phyloP scores from a whole-genome alignment of 2,888 invertebrate genomes.

The Andrena fulva region DNA sequence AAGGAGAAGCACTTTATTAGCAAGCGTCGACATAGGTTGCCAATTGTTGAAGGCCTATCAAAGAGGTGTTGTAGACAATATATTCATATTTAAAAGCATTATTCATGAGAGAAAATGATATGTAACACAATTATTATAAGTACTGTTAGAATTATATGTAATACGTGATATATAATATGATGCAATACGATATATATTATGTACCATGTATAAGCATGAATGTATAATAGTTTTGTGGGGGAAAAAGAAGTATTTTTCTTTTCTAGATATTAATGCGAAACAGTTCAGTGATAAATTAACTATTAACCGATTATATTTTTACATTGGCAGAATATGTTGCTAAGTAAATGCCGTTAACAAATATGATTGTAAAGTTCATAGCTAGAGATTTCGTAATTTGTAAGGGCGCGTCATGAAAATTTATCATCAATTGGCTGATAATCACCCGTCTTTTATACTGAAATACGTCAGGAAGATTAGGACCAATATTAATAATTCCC shows the following conservation, averaged over 20 bases:
- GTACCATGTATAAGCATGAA: slow-evolving; percentile 17
- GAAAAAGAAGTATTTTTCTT: slow-evolving; percentile 36
- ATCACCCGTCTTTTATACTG: slow-evolving; percentile 41
- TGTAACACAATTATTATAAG: slow-evolving; percentile 59
- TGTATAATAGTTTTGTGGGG: slow-evolving; percentile 32
- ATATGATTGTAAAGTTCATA: slow-evolving; percentile 23
- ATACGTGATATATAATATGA: slow-evolving; percentile 49
- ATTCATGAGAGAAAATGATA: slow-evolving; percentile 40
- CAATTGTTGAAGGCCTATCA: slow-evolving; percentile 78
- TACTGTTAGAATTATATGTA: slow-evolving; percentile 56
- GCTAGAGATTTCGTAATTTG: slow-evolving; percentile 12
- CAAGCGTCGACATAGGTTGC: slow-evolving; percentile 60
- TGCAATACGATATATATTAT: slow-evolving; percentile 17
- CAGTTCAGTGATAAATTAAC: slow-evolving; percentile 16
- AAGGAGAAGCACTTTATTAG: slow-evolving; percentile 43
- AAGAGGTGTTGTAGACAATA: slow-evolving; percentile 74
- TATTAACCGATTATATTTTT: slow-evolving; percentile 39
- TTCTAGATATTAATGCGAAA: slow-evolving; percentile 17
- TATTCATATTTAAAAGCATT: slow-evolving; percentile 62
- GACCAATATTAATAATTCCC: slow-evolving; percentile 60
- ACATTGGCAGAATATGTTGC: slow-evolving; percentile 25
- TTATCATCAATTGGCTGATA: slow-evolving; percentile 37
- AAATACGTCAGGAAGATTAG: slow-evolving; percentile 45
- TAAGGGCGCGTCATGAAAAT: slow-evolving; percentile 17
- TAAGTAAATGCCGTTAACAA: slow-evolving; percentile 13